Percentiles rank a stretch among this genome's conserved stretches.
These are phyloP conservation scores for Coendou prehensilis DNA, from an alignment of 2,797 vertebrate genomes.

Conservation along the genomic window DNA sequence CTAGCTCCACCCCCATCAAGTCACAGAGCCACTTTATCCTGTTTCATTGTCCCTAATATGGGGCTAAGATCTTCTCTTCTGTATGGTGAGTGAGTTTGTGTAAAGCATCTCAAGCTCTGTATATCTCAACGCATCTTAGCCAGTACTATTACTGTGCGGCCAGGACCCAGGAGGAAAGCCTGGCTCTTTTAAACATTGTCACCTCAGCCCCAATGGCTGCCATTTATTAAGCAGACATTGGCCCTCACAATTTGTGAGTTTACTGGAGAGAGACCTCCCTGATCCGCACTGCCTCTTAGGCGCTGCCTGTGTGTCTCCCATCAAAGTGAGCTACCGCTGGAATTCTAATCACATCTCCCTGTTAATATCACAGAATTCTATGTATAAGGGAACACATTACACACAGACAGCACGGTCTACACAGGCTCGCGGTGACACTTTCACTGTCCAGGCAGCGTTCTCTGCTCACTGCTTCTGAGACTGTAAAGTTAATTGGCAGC, in stretches of 20 bases:
- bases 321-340: background rate
- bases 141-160: too few relatives aligned
- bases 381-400: background rate
- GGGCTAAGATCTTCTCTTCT: background rate
- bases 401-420: background rate
- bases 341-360: conserved; percentile 49
- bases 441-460: background rate
- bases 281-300: background rate
- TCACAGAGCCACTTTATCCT: background rate
- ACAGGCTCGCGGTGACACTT: background rate
- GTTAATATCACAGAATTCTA: conserved; percentile 6
- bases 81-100: accelerated
- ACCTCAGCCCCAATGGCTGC: background rate
- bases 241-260: background rate
- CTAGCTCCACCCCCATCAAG: background rate
- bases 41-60: background rate
- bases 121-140: background rate
- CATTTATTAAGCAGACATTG: background rate
- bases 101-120: background rate
- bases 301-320: background rate
- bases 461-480: conserved; percentile 1
- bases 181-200: background rate
- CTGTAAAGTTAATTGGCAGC: conserved; percentile 55
- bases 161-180: background rate
- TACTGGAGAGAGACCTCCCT: background rate